phyloP scores from a whole-genome alignment of 2,888 invertebrate genomes.

The Trissoscelio sp. region DNA sequence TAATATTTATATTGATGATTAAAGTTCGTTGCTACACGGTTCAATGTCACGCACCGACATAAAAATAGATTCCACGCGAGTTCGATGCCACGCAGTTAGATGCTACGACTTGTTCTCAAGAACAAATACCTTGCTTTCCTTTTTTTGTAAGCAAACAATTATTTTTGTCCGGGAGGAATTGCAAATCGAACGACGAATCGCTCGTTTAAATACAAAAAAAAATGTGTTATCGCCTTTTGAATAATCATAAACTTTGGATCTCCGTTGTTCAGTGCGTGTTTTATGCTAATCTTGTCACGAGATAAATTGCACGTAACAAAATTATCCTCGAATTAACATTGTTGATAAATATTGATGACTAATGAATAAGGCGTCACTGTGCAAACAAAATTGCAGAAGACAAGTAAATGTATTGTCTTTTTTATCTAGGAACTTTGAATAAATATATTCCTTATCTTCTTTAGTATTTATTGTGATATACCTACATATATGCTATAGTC shows the following conservation, averaged over 20 bases:
- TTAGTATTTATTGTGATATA: no score
- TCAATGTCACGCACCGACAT: constrained; percentile 53
- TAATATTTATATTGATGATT: constrained; percentile 15
- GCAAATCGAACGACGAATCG: background rate
- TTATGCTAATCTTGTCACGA: background rate
- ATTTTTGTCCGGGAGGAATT: background rate
- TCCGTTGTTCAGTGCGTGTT: background rate
- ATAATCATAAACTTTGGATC: constrained; percentile 8
- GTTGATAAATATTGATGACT: constrained; percentile 51
- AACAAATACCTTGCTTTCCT: background rate
- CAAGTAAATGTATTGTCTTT: no score
- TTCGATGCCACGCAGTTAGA: constrained; percentile 34
- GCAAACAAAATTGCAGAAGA: constrained; percentile 11
- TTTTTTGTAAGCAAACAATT: background rate
- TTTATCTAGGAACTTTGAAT: no score
- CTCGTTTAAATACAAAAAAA: background rate
- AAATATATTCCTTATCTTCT: no score
- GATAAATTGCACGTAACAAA: constrained; percentile 6
- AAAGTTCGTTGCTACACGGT: constrained; percentile 53
- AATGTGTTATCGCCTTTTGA: constrained; percentile 3
- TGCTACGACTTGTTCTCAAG: background rate
- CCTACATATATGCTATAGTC: no score
- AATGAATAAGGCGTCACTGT: constrained; percentile 21
- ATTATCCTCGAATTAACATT: constrained; percentile 30
- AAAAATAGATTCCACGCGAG: constrained; percentile 44